Base-by-base conservation (phyloP, 2,113 vertebrate species). In the Phocoena sinus region DNA sequence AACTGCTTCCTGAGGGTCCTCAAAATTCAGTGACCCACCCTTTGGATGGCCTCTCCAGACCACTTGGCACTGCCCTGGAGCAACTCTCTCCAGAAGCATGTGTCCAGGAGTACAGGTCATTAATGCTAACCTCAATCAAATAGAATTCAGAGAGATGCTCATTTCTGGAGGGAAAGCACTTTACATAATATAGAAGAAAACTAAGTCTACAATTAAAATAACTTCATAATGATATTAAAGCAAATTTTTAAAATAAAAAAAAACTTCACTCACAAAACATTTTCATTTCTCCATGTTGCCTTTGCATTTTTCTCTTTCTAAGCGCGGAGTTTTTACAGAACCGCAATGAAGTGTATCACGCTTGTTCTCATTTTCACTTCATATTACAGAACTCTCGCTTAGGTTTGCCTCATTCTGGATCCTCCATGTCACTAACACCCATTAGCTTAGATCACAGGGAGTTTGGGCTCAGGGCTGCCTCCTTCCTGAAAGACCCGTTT, bases 71-170 rank as follows among this genome's bases (percentile, higher is more conserved):
- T 65, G 74, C 63, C 63, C 63, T 3, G 0, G 58, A 84, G 26
- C 26, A 60, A 23, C 60, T 94, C 63, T 86, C 62, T 92, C 63
- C n/a, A 44, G 41, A 76, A 89, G 67, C 60, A 44, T 33, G 83
- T 87, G 38, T 84, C 62, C 50, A 71, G 71, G 77, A 84, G 13
- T 3, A 0, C 74, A 70, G 41, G 67, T 70, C 79, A 87, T 92
- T 79, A 91, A 89, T 80, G 93, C 97, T 94, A 96, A 79, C 85
- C 71, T 85, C 95, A 96, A 83, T 74, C 87, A 96, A 96, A 97
- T 81, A 88, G 41, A 89, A 90, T 67, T 70, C 79, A 62, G 63
- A 86, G 53, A 62, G 68, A 82, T 31, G 63, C 74, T 90, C 79
- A 23, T 95, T 97, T 96, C 44, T 96, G 63, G 68, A 92, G 70